Evolutionary conservation across 2,888 invertebrate species (phyloP), one percentile per base, ranked within the genome.

Genomic region (Bembecia ichneumoniformis): DNA sequence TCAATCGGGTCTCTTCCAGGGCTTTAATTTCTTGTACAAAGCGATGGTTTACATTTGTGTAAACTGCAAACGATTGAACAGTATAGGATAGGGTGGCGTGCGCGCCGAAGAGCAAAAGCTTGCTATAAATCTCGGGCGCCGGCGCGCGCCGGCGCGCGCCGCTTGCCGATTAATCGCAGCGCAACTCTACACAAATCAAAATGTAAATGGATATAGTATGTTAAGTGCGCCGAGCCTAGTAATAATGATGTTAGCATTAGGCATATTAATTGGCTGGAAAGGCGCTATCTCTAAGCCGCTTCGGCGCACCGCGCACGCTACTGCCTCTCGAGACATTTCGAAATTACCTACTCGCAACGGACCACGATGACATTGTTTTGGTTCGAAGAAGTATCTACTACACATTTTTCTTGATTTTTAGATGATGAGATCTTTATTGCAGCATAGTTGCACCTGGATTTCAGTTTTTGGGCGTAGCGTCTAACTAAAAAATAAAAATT

Each of bases 181-280:
- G 62, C 62, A 77, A 76, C 81, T 76, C 74, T 73, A 78, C 83
- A 86, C 86, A 86, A 87, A 87, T 87, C 86, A 87, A 83, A 82
- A 81, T 83, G 84, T 82, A 84, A 84, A 84, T 82, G 83, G 82
- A 86, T 86, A 84, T 82, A 82, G 80, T 82, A 83, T 82, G 83
- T 80, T 83, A 84, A 86, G 83, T 81, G 81, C 81, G 76, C 78
- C 71, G 69, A 73, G 77, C 74, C 82, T 75, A 74, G 83, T 86
- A 87, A 87, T 87, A 87, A 87, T 86, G 86, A 87, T 87, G 86
- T 87, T 87, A 84, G 86, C 86, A 87, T 87, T 87, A 87, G 84
- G 81, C 82, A 83, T 86, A 86, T 87, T 86, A 86, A 87, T 86
- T 84, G 84, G 73, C 68, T 69, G 75, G 77, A 81, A 82, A 77